phyloP scores from a whole-genome alignment of 2,888 invertebrate species.

The Rotaria sp. region DNA sequence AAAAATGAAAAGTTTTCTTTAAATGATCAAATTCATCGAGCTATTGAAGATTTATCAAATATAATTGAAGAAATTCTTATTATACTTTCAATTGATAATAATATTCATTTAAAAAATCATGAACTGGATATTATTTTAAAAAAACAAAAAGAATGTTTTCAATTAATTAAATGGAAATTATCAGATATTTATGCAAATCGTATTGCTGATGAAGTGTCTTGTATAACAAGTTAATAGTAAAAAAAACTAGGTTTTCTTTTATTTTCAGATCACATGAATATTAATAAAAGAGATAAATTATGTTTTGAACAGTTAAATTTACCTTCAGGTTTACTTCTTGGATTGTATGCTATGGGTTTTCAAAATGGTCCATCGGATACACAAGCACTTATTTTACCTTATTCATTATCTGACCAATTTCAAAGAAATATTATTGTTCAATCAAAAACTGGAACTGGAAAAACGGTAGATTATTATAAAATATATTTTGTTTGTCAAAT shows the following conservation, averaged over 20 bases:
- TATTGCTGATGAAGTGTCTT: conserved; percentile 6
- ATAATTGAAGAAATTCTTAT: neutral
- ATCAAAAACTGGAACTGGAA: neutral
- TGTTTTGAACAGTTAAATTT: neutral
- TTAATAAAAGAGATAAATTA: neutral
- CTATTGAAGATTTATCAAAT: neutral
- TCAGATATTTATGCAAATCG: neutral
- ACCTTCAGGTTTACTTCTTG: neutral
- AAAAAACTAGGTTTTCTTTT: neutral
- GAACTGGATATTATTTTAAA: neutral
- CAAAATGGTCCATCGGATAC: neutral
- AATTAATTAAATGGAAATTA: neutral
- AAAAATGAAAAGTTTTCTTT: neutral
- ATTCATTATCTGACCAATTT: neutral
- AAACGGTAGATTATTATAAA: neutral
- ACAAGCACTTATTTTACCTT: neutral
- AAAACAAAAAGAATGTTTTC: neutral
- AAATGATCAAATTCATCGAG: neutral
- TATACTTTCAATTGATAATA: neutral
- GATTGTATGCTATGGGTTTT: neutral
- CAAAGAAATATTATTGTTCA: neutral
- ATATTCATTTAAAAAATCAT: neutral
- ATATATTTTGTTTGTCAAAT: too few relatives aligned
- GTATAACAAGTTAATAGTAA: neutral
- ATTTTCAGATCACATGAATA: neutral